Percentiles rank a stretch among this genome's conserved stretches.
Conservation (phyloP, 2,888 invertebrate species). For the Elmis aenea region DNA sequence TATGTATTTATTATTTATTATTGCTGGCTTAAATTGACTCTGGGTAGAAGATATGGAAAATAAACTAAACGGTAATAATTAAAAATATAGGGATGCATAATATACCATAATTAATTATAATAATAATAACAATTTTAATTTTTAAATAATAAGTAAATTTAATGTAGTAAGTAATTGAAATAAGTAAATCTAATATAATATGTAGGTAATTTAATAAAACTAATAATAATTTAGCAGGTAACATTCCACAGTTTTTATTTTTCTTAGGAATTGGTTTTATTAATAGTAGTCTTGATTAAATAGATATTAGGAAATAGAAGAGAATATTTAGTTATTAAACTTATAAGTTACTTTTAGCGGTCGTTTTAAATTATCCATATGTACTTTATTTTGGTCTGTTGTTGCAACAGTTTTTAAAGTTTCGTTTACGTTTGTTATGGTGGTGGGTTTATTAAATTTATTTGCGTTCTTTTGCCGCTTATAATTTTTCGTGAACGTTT, state of each 20-base stretch:
- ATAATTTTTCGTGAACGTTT: neutral
- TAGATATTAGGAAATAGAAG: neutral
- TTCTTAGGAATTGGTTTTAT: conserved; percentile 4
- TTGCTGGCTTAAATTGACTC: neutral
- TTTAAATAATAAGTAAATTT: too few relatives aligned
- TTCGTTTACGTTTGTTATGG: neutral
- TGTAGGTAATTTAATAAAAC: neutral
- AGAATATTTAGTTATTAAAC: conserved; percentile 3
- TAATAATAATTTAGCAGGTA: neutral
- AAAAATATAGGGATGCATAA: neutral
- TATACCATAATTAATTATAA: too few relatives aligned
- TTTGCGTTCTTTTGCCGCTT: conserved; percentile 3
- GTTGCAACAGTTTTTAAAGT: neutral
- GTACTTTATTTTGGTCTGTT: neutral
- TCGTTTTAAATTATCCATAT: conserved; percentile 1
- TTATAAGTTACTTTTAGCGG: conserved; percentile 1
- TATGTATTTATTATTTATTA: neutral
- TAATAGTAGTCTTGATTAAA: conserved; percentile 7
- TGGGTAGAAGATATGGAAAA: neutral
- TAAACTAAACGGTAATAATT: neutral
- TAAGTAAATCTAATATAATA: too few relatives aligned
- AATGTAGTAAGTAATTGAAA: too few relatives aligned
- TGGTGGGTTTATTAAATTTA: conserved; percentile 2
- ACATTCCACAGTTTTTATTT: neutral
- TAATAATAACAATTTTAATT: too few relatives aligned